phyloP scores from a whole-genome alignment of 2,888 invertebrate genomes.

The Rapana venosa region DNA sequence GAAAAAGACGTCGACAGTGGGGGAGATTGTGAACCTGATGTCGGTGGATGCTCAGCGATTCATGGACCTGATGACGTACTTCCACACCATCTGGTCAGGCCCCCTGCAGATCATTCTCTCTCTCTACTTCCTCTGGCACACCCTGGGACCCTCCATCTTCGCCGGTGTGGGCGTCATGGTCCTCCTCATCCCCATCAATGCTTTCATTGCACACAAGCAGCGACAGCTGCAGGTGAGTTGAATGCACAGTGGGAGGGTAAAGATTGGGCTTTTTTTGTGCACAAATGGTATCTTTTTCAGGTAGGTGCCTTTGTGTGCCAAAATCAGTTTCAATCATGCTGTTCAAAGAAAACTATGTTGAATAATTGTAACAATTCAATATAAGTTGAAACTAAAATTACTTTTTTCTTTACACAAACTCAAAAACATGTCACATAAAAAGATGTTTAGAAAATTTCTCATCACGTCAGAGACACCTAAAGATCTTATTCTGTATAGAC shows the following conservation, averaged over 20 bases:
- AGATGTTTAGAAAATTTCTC: too few species aligned
- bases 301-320: too few species aligned
- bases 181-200: constrained; percentile 85
- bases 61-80: constrained; percentile 77
- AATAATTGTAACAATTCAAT: too few species aligned
- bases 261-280: too few species aligned
- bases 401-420: too few species aligned
- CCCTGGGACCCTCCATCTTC: constrained; percentile 87
- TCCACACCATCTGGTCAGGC: constrained; percentile 75
- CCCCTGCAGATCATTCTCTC: constrained; percentile 92
- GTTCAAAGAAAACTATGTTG: too few species aligned
- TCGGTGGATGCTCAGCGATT: constrained; percentile 78
- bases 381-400: too few species aligned
- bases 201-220: constrained; percentile 73
- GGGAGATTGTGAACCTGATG: constrained; percentile 81
- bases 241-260: neutral
- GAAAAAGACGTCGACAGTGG: constrained; percentile 79
- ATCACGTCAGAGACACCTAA: too few species aligned
- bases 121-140: constrained; percentile 82
- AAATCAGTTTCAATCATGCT: too few species aligned
- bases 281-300: too few species aligned
- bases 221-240: constrained; percentile 72
- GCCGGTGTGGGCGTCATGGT: constrained; percentile 97
- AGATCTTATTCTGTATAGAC: too few species aligned
- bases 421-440: too few species aligned